These are phyloP conservation scores for Stercorarius parasiticus DNA, from an alignment of 2,113 vertebrate genomes.

Conservation along the genomic window DNA sequence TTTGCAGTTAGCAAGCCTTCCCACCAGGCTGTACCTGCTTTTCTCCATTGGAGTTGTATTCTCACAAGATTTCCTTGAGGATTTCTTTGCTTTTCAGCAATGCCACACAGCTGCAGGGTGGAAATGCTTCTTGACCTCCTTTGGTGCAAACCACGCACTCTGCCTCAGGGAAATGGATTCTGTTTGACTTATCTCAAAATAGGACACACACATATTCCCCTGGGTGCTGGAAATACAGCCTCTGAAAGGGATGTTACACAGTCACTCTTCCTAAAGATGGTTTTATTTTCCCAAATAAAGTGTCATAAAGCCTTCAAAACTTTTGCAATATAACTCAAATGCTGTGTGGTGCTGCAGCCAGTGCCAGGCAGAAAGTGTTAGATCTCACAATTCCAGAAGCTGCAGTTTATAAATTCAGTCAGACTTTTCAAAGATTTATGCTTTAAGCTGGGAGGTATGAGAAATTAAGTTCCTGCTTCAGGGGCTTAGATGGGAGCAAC, in stretches of 20 bases:
- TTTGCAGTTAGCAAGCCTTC: not conserved
- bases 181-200: not conserved
- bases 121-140: not conserved
- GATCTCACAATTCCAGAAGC: not conserved
- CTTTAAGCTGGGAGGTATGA: not conserved
- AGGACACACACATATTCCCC: not conserved
- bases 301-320: not conserved
- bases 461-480: not conserved
- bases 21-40: not conserved
- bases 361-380: not conserved
- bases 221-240: not conserved
- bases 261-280: not conserved
- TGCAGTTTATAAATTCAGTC: not conserved
- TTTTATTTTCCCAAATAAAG: not conserved
- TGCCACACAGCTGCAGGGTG: not conserved
- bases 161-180: not conserved
- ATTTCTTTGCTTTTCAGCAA: not conserved
- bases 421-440: not conserved
- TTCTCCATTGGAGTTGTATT: not conserved
- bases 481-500: not conserved
- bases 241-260: not conserved
- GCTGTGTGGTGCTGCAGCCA: not conserved
- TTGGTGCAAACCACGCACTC: not conserved
- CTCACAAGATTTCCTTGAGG: not conserved
- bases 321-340: not conserved